Conservation (phyloP, 2,797 vertebrate genomes). For the Macrochelys suwanniensis region DNA sequence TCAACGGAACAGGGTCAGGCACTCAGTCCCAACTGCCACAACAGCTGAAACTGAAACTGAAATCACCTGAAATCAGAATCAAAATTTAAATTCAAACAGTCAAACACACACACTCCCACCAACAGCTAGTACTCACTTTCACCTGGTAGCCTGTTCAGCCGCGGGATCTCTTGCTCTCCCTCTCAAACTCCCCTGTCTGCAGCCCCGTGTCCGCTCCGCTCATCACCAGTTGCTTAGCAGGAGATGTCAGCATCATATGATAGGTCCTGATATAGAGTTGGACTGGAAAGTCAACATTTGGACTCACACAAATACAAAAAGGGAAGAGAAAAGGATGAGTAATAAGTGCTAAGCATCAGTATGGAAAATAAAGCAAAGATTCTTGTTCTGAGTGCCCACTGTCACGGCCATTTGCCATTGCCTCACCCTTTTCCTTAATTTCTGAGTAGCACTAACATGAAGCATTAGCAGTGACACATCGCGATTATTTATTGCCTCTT, state of each 20-base stretch:
- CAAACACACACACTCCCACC: too few relatives aligned
- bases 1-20: too few relatives aligned
- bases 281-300: slow-evolving; percentile 10
- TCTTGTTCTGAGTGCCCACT: not conserved
- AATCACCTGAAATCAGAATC: too few relatives aligned
- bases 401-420: not conserved
- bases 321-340: not conserved
- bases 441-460: not conserved
- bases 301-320: slow-evolving; percentile 8
- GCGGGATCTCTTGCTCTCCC: too few relatives aligned
- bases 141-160: too few relatives aligned
- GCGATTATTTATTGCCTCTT: not conserved
- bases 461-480: not conserved
- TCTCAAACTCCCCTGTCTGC: too few relatives aligned
- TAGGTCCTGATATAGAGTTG: slow-evolving; percentile 8
- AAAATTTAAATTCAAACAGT: too few relatives aligned
- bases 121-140: too few relatives aligned
- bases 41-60: too few relatives aligned
- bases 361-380: not conserved
- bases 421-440: not conserved
- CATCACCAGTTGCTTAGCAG: not conserved
- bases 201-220: too few relatives aligned
- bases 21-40: too few relatives aligned
- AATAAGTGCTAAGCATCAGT: not conserved
- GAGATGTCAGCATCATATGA: not conserved